These are phyloP conservation scores for Planococcus citri DNA, from an alignment of 1,140 invertebrate genomes.

Conservation along the genomic window DNA sequence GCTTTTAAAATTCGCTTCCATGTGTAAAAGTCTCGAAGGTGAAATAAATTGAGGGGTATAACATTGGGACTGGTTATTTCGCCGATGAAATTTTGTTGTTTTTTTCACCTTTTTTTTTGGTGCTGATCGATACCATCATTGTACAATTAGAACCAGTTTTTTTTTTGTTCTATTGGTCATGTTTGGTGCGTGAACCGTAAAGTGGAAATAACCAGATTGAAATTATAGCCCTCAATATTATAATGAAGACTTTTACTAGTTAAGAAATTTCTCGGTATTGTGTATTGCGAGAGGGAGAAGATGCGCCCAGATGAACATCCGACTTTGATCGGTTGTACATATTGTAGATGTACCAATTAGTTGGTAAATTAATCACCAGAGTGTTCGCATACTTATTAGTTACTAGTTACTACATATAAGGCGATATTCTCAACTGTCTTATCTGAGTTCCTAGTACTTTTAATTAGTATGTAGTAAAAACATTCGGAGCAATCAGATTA, in stretches of 20 bases:
- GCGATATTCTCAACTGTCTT: too few relatives aligned
- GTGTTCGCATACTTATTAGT: too few relatives aligned
- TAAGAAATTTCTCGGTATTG: not conserved
- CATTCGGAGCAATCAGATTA: too few relatives aligned
- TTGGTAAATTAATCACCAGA: too few relatives aligned
- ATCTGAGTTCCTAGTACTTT: too few relatives aligned
- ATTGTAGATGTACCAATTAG: too few relatives aligned
- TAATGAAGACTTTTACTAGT: too few relatives aligned
- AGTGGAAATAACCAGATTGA: slow-evolving; percentile 5
- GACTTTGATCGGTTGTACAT: too few relatives aligned
- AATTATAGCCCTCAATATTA: not conserved
- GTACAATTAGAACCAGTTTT: slow-evolving; percentile 1
- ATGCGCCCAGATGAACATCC: not conserved
- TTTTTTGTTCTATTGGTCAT: not conserved
- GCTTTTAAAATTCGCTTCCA: slow-evolving; percentile 2
- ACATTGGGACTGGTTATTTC: not conserved
- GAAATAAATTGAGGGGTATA: not conserved
- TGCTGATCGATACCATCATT: not conserved
- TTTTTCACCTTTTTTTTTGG: not conserved
- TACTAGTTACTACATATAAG: too few relatives aligned
- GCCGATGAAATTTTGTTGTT: not conserved
- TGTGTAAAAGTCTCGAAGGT: too few relatives aligned
- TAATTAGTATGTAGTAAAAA: too few relatives aligned
- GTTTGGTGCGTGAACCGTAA: not conserved
- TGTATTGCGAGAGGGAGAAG: too few relatives aligned